Evolutionary conservation across 2,888 invertebrate genomes (phyloP).

Genomic region (Gnatocerus cornutus): DNA sequence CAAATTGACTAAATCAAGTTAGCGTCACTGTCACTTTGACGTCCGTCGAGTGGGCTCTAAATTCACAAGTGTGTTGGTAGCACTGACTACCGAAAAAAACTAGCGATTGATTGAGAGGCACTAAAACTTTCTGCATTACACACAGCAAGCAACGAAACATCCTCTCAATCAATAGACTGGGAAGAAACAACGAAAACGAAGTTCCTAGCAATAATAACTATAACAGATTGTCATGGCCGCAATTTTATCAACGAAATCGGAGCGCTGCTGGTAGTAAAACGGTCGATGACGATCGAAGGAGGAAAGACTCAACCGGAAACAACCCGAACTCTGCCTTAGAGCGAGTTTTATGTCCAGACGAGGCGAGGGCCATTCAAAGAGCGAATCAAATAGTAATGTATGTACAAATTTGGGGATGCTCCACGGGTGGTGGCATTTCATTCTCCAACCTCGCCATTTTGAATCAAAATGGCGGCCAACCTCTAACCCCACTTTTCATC

Average conservation of each 20-base stretch:
- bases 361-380: conserved; percentile 87
- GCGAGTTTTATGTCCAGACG: conserved; percentile 79
- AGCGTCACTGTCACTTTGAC: too few relatives aligned
- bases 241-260: conserved; percentile 69
- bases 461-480: too few relatives aligned
- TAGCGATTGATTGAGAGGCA: conserved; percentile 25
- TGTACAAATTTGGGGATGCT: conserved; percentile 67
- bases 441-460: too few relatives aligned
- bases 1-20: conserved; percentile 19
- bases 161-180: conserved; percentile 63
- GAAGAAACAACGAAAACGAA: conserved; percentile 72
- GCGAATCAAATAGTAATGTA: conserved; percentile 93
- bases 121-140: conserved; percentile 20
- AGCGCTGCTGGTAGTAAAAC: conserved; percentile 62
- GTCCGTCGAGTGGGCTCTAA: too few relatives aligned
- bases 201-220: conserved; percentile 70
- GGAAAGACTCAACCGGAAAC: conserved; percentile 63
- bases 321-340: conserved; percentile 73
- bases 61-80: too few relatives aligned
- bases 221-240: conserved; percentile 76
- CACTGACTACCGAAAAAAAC: too few relatives aligned
- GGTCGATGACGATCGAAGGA: conserved; percentile 71
- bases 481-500: too few relatives aligned
- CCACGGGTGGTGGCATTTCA: background rate
- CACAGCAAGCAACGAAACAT: conserved; percentile 70